Conservation (phyloP, 2,888 invertebrate species). For the Pachycephus smyrnensis region DNA sequence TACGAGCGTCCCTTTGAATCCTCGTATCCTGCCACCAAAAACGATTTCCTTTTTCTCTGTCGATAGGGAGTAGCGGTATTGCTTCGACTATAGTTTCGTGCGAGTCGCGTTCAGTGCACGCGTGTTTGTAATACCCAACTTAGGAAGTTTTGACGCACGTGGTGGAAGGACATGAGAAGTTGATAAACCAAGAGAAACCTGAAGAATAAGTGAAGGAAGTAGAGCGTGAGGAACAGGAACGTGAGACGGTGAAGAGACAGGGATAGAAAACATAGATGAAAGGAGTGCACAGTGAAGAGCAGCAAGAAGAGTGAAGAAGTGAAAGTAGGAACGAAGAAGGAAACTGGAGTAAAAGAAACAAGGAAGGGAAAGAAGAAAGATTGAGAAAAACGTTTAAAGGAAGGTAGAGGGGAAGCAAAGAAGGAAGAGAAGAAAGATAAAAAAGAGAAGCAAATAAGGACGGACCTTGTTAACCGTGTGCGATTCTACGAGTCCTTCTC, state of each 20-base stretch:
- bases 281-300: not conserved
- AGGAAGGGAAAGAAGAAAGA: constrained; percentile 13
- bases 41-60: not conserved
- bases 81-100: constrained; percentile 2
- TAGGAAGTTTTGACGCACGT: not conserved
- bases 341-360: not conserved
- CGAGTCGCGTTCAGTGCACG: not conserved
- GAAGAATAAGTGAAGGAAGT: not conserved
- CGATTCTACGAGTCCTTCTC: not conserved
- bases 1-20: not conserved
- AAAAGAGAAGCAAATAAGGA: constrained; percentile 19
- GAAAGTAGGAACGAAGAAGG: not conserved
- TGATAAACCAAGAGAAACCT: not conserved
- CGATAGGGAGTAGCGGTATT: constrained; percentile 7
- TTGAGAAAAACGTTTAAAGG: constrained; percentile 3
- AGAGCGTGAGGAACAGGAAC: not conserved
- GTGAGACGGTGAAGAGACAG: not conserved
- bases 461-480: constrained; percentile 12
- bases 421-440: constrained; percentile 19
- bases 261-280: not conserved
- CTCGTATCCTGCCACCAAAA: not conserved
- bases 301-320: not conserved
- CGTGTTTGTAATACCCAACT: not conserved
- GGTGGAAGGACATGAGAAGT: not conserved
- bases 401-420: constrained; percentile 13